Base-by-base conservation (phyloP, 2,113 vertebrate genomes). In the Emberiza fucata region DNA sequence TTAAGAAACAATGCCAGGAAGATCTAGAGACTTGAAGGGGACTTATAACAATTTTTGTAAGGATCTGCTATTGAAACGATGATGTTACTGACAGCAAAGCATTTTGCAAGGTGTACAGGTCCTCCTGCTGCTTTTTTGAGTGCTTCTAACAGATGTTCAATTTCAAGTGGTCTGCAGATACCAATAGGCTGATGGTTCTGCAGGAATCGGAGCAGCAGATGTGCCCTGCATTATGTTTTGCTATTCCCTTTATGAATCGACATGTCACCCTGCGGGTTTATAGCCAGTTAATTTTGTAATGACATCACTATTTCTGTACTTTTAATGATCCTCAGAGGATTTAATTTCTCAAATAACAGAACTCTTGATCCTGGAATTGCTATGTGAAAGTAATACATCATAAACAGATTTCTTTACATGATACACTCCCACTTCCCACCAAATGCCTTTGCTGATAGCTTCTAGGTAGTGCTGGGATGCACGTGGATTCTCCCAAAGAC, bases 151-250 rank as follows among this genome's bases (percentile, higher is more conserved):
- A 97, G 96, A 95, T 97, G 94, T 97, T 97, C 90, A 70, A 15
- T 95, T 96, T 95, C 93, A 96, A 95, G 88, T 94, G 94, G 95
- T 97, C 95, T 96, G 94, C 91, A 95, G 94, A 94, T 50, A 96
- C 73, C 93, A 84, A 92, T 93, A 96, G 92, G 90, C 71, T 94
- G 91, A 93, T 54, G 78, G 92, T 88, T 92, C 64, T 95, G 85
- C 84, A 92, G 93, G 91, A 96, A 96, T 63, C 0, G 0, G 81
- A 94, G 78, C 77, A 97, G 93, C 95, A 97, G 96, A 96, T 96
- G 94, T 95, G 95, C 92, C 94, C 86, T 53, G 35, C 88, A 51
- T 92, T 97, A 75, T 87, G 84, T 71, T 95, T 88, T 96, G 64
- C 79, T 95, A 90, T 91, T 96, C 94, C 94, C 95, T 94, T 97